These are phyloP conservation scores for Zhengitettix transpicula DNA, from an alignment of 2,888 invertebrate species.

Conservation along the genomic window DNA sequence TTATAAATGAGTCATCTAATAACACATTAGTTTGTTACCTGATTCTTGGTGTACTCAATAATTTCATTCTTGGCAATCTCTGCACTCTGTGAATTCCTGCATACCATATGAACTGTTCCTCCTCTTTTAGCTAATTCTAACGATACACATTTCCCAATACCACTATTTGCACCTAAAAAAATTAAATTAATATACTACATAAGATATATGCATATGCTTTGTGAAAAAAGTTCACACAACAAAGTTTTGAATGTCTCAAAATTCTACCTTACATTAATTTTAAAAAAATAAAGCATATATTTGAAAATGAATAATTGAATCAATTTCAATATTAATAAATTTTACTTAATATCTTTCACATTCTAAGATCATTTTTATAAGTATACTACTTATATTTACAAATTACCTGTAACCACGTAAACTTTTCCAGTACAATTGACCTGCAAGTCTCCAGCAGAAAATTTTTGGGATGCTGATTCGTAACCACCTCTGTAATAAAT, in stretches of 20 bases:
- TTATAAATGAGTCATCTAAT: no score
- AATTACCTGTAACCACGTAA: conserved; percentile 25
- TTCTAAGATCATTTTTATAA: not conserved
- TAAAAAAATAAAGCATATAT: no score
- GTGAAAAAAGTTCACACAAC: no score
- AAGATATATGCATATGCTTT: no score
- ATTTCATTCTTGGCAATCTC: conserved; percentile 24
- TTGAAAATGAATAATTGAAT: no score
- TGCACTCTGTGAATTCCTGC: conserved; percentile 25
- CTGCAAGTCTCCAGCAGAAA: conserved; percentile 21
- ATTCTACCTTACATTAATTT: no score
- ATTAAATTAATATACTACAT: no score
- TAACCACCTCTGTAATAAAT: conserved; percentile 22
- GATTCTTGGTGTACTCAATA: conserved; percentile 21
- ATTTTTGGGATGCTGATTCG: conserved; percentile 22
- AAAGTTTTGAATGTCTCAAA: no score
- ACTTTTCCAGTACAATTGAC: conserved; percentile 22
- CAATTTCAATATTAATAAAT: no score
- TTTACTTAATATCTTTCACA: not conserved
- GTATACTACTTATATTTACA: not conserved
- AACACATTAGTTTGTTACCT: conserved; percentile 13
- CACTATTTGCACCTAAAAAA: conserved; percentile 20
- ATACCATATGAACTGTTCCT: conserved; percentile 29
- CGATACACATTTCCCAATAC: conserved; percentile 27
- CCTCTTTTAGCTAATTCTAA: conserved; percentile 26